These are phyloP conservation scores for Rapana venosa DNA, from an alignment of 2,888 invertebrate genomes.

Conservation along the genomic window DNA sequence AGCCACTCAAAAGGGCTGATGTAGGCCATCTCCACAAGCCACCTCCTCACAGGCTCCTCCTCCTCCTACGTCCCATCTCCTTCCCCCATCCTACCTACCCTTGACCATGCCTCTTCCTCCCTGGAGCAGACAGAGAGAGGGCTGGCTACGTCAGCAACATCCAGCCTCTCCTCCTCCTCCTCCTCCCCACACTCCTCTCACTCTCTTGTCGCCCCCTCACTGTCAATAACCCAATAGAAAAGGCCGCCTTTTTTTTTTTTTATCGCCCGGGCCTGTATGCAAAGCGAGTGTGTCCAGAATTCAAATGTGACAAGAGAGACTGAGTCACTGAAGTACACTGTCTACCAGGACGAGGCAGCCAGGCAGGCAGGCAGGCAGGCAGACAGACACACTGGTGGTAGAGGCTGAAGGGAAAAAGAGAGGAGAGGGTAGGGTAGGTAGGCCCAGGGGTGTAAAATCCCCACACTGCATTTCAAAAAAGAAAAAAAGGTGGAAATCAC, in stretches of 20 bases:
- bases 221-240: conserved; percentile 15
- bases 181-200: neutral
- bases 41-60: conserved; percentile 16
- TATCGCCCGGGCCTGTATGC: neutral
- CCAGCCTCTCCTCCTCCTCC: neutral
- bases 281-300: conserved; percentile 17
- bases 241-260: neutral
- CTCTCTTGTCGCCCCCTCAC: neutral
- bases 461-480: neutral
- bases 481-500: neutral
- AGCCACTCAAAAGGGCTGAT: neutral
- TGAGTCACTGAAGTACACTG: neutral
- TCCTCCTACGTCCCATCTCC: neutral
- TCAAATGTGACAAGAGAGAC: neutral
- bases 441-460: neutral
- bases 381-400: neutral
- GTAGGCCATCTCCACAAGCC: conserved; percentile 19
- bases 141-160: conserved; percentile 9
- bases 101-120: neutral
- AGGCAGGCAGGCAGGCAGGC: neutral
- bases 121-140: neutral
- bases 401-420: no score
- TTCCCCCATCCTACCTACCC: neutral
- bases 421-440: neutral
- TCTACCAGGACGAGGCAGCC: neutral